Conservation (phyloP, 2,888 invertebrate species). For the Tiliacea citrago region DNA sequence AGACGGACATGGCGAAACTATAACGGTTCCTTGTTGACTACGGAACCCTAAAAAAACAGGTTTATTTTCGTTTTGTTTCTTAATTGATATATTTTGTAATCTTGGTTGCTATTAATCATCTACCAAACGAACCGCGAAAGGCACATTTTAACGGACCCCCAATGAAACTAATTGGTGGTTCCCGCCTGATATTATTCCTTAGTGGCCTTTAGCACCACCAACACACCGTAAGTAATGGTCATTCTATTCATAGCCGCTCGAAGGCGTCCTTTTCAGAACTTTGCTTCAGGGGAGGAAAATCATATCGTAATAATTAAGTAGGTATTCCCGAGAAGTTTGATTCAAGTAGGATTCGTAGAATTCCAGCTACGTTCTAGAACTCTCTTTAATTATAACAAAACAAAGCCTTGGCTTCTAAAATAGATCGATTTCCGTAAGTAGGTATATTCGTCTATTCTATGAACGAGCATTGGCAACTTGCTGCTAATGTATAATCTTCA, state of each 20-base stretch:
- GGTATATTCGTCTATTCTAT: neutral
- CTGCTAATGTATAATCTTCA: constrained; percentile 5
- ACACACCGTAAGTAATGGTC: constrained; percentile 4
- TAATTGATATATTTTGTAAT: no score
- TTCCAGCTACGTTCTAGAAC: neutral
- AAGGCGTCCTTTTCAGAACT: constrained; percentile 12
- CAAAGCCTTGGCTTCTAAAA: neutral
- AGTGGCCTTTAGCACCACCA: neutral
- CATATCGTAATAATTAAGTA: neutral
- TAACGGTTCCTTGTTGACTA: no score
- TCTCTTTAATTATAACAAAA: neutral
- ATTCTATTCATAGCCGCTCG: constrained; percentile 30
- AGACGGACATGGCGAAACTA: no score
- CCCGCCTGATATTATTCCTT: neutral
- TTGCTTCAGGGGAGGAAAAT: constrained; percentile 24
- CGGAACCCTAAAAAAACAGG: no score
- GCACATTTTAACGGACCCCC: neutral
- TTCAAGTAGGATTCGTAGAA: constrained; percentile 22
- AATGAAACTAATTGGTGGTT: neutral
- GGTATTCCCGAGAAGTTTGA: neutral
- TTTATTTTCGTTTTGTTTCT: neutral
- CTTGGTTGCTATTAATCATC: neutral
- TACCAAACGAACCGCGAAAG: neutral
- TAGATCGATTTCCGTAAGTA: neutral
- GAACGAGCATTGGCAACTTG: neutral